Conservation (phyloP, 2,797 vertebrate species). For the Delichon dasypus region DNA sequence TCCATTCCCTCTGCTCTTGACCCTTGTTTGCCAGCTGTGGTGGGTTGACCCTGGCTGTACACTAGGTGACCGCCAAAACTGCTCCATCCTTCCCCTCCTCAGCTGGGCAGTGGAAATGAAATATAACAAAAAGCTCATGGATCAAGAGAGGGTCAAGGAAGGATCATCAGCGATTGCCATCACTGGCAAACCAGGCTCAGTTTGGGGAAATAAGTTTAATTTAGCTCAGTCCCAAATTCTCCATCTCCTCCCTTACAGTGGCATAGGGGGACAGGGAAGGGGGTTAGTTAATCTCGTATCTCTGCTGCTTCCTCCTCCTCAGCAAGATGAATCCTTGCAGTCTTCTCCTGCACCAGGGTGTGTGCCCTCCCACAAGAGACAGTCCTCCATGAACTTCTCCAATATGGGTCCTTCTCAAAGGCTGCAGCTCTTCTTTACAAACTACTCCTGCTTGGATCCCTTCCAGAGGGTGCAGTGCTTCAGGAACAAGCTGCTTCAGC, state of each 20-base stretch:
- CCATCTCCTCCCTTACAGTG: not conserved
- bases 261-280: accelerated
- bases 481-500: not conserved
- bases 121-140: not conserved
- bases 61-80: not conserved
- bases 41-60: not conserved
- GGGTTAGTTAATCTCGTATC: not conserved
- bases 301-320: not conserved
- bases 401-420: not conserved
- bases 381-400: not conserved
- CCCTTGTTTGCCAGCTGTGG: not conserved
- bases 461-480: not conserved
- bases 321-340: not conserved
- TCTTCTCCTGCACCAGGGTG: not conserved
- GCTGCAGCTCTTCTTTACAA: not conserved
- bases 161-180: not conserved
- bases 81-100: not conserved
- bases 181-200: not conserved
- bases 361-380: not conserved
- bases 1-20: not conserved
- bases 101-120: not conserved
- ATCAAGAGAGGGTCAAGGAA: not conserved
- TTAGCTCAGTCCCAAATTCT: not conserved
- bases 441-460: not conserved
- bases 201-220: not conserved